phyloP scores from a whole-genome alignment of 1,140 invertebrate genomes.

The Elymnias hypermnestra region DNA sequence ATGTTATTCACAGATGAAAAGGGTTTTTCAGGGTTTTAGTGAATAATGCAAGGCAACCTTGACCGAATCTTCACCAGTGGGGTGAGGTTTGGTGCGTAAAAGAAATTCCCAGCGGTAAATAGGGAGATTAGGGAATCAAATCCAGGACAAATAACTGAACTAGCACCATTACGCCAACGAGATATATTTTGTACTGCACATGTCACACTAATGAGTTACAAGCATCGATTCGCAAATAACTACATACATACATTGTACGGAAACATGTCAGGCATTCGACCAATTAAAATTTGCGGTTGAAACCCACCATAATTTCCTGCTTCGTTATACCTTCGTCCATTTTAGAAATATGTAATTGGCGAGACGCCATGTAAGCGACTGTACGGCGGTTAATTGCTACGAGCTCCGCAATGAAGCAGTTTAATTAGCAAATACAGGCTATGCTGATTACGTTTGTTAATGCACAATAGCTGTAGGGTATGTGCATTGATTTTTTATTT shows the following conservation, averaged over 20 bases:
- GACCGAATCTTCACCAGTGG: too few relatives aligned
- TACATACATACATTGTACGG: constrained; percentile 9
- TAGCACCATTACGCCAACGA: too few relatives aligned
- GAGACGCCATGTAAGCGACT: constrained; percentile 24
- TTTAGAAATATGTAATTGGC: constrained; percentile 23
- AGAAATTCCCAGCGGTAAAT: too few relatives aligned
- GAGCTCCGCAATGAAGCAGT: constrained; percentile 43
- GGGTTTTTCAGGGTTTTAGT: too few relatives aligned
- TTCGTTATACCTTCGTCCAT: constrained; percentile 19
- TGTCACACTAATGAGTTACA: constrained; percentile 9
- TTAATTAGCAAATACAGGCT: constrained; percentile 48
- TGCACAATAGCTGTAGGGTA: too few relatives aligned
- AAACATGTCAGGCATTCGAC: constrained; percentile 13
- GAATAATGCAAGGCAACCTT: too few relatives aligned
- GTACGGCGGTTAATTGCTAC: constrained; percentile 31
- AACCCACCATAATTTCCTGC: constrained; percentile 24
- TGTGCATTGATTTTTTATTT: too few relatives aligned
- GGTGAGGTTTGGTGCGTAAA: too few relatives aligned
- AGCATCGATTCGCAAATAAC: constrained; percentile 9
- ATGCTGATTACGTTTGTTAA: constrained; percentile 40
- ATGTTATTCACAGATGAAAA: too few relatives aligned
- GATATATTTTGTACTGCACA: too few relatives aligned
- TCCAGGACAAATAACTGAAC: too few relatives aligned
- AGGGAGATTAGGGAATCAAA: too few relatives aligned
- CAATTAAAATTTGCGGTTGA: constrained; percentile 26